phyloP scores from a whole-genome alignment of 2,113 vertebrate species.

The Ptilorrhoa leucosticta region DNA sequence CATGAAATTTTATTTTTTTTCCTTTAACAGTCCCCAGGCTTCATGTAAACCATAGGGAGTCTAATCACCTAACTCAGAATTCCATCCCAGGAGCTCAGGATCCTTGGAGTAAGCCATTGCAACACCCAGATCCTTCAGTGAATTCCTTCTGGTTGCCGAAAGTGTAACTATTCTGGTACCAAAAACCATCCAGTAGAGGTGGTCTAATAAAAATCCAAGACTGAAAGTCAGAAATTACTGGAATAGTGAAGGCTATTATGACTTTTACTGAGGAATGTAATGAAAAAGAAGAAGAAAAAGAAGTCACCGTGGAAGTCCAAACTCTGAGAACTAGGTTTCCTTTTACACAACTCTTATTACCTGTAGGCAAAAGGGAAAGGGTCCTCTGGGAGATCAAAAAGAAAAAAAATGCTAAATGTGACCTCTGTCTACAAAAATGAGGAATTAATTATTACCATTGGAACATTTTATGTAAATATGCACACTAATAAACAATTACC shows the following conservation, averaged over 20 bases:
- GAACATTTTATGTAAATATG: neutral
- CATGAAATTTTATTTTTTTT: neutral
- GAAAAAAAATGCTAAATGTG: neutral
- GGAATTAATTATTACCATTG: neutral
- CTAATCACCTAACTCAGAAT: neutral
- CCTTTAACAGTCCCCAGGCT: neutral
- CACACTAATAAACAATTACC: neutral
- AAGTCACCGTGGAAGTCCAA: neutral
- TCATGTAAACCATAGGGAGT: no score
- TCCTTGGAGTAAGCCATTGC: neutral
- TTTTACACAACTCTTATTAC: neutral
- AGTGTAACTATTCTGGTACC: neutral
- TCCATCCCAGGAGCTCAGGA: neutral
- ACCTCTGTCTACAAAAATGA: neutral
- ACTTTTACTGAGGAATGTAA: neutral
- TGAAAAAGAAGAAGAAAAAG: neutral
- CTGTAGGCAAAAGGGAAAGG: neutral
- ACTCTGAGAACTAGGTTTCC: neutral
- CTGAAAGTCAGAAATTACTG: neutral
- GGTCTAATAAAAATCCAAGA: neutral
- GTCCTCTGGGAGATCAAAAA: neutral
- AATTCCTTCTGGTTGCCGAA: neutral
- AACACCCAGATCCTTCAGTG: neutral
- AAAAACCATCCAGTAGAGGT: neutral
- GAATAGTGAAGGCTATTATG: neutral